Conservation (phyloP, 2,888 invertebrate species). For the Agrotis puta region DNA sequence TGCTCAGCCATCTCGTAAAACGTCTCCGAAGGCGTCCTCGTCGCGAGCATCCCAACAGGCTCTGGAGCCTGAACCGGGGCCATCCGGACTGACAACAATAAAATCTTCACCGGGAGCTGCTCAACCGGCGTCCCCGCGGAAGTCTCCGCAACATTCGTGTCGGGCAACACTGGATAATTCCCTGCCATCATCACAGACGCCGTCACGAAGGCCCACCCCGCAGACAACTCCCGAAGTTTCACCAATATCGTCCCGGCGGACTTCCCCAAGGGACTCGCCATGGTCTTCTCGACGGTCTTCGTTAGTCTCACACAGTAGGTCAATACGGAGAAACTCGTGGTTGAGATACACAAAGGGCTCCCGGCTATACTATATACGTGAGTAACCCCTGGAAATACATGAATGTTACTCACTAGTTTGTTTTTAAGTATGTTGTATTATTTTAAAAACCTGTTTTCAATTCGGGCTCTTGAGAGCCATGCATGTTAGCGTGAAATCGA, state of each 20-base stretch:
- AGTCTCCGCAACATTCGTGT: neutral
- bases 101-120: neutral
- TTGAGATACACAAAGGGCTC: slow-evolving; percentile 30
- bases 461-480: slow-evolving; percentile 7
- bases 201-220: neutral
- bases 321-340: slow-evolving; percentile 23
- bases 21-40: neutral
- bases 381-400: slow-evolving; percentile 40
- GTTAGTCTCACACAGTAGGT: slow-evolving; percentile 7
- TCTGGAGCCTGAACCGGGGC: neutral
- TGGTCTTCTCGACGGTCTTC: slow-evolving; percentile 39
- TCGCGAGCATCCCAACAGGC: neutral
- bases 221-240: slow-evolving; percentile 1
- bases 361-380: slow-evolving; percentile 33
- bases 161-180: slow-evolving; percentile 1
- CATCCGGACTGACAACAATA: neutral
- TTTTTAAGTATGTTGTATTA: slow-evolving; percentile 17
- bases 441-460: slow-evolving; percentile 18
- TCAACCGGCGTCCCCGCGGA: slow-evolving; percentile 4
- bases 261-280: slow-evolving; percentile 28
- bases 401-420: slow-evolving; percentile 37
- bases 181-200: neutral
- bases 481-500: slow-evolving; percentile 28
- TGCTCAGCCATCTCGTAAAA: neutral
- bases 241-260: slow-evolving; percentile 20